A percentile compares a stretch with the other conserved stretches of the same genome.
These are phyloP conservation scores for Heptranchias perlo DNA, from an alignment of 2,113 vertebrate species.

Conservation along the genomic window DNA sequence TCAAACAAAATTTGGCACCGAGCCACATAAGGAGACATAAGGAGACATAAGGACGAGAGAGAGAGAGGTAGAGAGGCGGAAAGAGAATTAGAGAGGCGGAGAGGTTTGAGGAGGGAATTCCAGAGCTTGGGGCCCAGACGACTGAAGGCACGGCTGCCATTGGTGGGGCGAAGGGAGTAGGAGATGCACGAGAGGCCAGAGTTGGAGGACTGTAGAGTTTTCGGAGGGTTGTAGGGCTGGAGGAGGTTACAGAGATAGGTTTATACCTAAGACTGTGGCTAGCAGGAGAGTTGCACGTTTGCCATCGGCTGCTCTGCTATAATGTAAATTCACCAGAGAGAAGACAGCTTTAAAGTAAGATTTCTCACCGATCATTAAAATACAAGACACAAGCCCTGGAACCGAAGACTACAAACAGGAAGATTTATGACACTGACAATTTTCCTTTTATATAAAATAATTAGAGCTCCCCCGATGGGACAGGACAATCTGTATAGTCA, in stretches of 20 bases:
- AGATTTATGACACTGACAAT: background rate
- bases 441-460: background rate
- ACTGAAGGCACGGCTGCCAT: no score
- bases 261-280: background rate
- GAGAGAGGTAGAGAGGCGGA: no score
- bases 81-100: no score
- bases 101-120: no score
- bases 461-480: background rate
- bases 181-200: no score
- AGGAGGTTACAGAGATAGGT: background rate
- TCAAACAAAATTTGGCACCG: no score
- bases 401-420: background rate
- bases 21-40: no score
- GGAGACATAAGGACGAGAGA: no score
- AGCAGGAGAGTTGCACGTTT: background rate
- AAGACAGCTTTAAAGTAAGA: background rate
- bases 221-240: background rate
- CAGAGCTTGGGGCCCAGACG: no score
- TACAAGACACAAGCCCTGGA: background rate
- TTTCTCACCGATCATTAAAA: background rate
- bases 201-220: background rate
- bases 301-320: background rate
- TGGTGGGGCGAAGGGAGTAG: background rate
- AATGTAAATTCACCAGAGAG: background rate
- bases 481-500: background rate